Evolutionary conservation across 2,888 invertebrate species (phyloP), one percentile per base, ranked within the genome.

Genomic region (Heliconius ethilla): DNA sequence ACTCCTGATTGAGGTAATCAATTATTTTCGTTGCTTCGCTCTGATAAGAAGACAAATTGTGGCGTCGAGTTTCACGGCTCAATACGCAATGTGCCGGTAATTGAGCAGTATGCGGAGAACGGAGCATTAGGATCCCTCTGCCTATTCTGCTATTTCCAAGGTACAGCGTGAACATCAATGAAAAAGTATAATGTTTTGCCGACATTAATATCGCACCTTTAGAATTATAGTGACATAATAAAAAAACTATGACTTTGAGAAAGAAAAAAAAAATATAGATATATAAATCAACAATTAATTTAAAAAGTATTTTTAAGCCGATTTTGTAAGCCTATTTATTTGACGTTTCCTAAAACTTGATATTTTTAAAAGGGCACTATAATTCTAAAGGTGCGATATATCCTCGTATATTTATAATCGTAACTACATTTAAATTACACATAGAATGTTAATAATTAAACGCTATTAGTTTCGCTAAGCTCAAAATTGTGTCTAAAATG

Each of bases 401-500:
- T 33, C 33, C 7, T 33, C 33, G 33, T 33, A 33, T 33, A 3
- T 51, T 22, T 18, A 6, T 51, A 51, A 7, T 18, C 7, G 51
- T 51, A 63, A 7, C 15, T 63, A 15, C 27, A 63, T 63, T 27
- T 25, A 25, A 63, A 13, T 63, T 15, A 2, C 25, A 2, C 62
- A 63, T 27, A 27, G 27, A 27, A 63, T 63, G 25, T 63, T 10
- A 63, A 63, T 63, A 63, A 15, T 63, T 11, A 25, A 27, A 27
- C 27, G 27, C 63, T 25, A 63, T 63, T 63, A 63, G 40, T 69
- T n/a, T 55, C 70, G 55, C 29, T 33, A 6, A n/a, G 13, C 25
- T 63, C 40, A 40, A 74, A 62, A 63, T 62, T 10, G 27, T 40
- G 37, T 40, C 33, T 40, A 40, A 59, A 74, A 63, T 62, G 62